A percentile compares a stretch with the other conserved stretches of the same genome.
Conservation (phyloP, 2,113 vertebrate genomes). For the Rhagologus leucostigma region DNA sequence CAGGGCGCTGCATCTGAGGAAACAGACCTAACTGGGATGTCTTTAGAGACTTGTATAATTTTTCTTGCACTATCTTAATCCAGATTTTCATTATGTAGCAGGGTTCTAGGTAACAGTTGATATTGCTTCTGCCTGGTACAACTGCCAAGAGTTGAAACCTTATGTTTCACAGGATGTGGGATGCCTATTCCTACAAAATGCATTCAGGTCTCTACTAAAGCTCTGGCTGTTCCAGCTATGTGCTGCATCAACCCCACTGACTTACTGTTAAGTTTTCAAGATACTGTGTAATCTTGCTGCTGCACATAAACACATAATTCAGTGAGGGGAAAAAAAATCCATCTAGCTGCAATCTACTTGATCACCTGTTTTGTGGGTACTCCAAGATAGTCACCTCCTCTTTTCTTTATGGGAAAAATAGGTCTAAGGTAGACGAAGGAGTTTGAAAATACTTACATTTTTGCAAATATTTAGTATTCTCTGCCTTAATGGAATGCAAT, state of each 20-base stretch:
- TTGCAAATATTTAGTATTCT: not conserved
- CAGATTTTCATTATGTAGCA: not conserved
- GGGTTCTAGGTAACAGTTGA: not conserved
- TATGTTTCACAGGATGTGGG: not conserved
- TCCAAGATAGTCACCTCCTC: not conserved
- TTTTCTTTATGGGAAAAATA: not conserved
- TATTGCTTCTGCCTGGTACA: not conserved
- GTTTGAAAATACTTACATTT: not conserved
- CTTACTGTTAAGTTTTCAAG: not conserved
- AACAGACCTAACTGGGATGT: not conserved
- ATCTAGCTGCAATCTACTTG: not conserved
- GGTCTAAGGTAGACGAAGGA: not conserved
- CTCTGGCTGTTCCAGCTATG: not conserved
- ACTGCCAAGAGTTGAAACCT: not conserved
- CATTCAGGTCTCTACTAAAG: not conserved
- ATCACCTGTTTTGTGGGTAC: not conserved
- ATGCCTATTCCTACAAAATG: not conserved
- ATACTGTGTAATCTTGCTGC: not conserved
- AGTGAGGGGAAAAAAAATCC: not conserved
- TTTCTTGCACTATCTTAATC: not conserved
- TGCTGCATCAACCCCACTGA: not conserved
- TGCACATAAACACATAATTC: not conserved
- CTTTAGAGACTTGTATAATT: not conserved
- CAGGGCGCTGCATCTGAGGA: not conserved
- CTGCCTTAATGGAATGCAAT: not conserved